These are phyloP conservation scores for Phrynocephalus vlangalii DNA, from an alignment of 2,797 vertebrate species.

Conservation along the genomic window DNA sequence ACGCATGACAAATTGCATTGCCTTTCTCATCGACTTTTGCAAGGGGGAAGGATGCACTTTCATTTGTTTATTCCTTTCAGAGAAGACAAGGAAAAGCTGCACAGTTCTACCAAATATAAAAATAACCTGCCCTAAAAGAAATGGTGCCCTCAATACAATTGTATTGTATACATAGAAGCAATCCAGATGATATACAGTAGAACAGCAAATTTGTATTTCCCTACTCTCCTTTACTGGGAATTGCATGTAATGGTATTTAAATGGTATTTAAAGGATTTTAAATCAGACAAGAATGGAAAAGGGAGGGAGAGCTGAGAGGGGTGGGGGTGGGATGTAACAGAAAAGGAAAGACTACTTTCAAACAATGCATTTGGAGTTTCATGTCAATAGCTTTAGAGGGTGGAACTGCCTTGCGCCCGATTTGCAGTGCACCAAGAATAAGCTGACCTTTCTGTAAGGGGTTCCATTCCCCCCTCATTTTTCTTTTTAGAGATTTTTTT, in stretches of 20 bases:
- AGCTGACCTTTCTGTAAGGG: slow-evolving; percentile 37
- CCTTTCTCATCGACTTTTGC: slow-evolving; percentile 76
- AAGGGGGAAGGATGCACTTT: slow-evolving; percentile 67
- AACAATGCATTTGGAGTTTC: slow-evolving; percentile 34
- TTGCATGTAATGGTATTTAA: slow-evolving; percentile 38
- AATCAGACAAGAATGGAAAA: slow-evolving; percentile 46
- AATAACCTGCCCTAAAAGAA: slow-evolving; percentile 59
- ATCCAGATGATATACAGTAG: slow-evolving; percentile 28
- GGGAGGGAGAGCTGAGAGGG: slow-evolving; percentile 19
- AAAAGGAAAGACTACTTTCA: slow-evolving; percentile 27
- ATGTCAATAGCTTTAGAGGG: background rate
- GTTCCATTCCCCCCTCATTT: slow-evolving; percentile 6
- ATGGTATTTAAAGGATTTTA: slow-evolving; percentile 42
- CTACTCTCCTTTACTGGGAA: slow-evolving; percentile 4
- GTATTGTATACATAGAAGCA: slow-evolving; percentile 67
- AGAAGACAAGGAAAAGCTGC: slow-evolving; percentile 66
- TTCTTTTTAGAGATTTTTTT: slow-evolving; percentile 44
- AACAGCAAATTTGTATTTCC: slow-evolving; percentile 22
- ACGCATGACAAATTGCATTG: slow-evolving; percentile 80
- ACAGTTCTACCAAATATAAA: slow-evolving; percentile 71
- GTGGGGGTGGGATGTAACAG: background rate
- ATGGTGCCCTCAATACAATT: slow-evolving; percentile 54
- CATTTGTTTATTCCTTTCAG: slow-evolving; percentile 2
- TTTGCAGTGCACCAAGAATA: slow-evolving; percentile 37
- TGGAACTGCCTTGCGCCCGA: background rate